A percentile compares a stretch with the other conserved stretches of the same genome.
These are phyloP conservation scores for Corella eumyota DNA, from an alignment of 23 tunicate genomes.

Conservation along the genomic window DNA sequence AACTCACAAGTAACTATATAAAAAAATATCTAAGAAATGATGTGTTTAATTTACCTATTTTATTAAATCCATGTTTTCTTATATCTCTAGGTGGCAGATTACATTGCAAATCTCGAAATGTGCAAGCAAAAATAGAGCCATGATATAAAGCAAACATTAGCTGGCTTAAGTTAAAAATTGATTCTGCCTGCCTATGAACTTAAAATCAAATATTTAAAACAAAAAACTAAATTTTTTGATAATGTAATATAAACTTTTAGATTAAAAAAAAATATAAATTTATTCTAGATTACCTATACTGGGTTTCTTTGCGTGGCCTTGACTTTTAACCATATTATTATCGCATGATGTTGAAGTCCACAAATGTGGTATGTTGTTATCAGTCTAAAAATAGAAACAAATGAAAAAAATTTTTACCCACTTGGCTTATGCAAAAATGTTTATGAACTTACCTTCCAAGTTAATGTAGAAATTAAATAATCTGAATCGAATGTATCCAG, in stretches of 20 bases:
- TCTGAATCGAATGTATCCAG: constrained; percentile 79
- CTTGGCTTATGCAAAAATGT: background rate
- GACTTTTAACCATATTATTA: no score
- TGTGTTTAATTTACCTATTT: constrained; percentile 35
- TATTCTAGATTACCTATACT: no score
- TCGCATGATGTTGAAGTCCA: constrained; percentile 32
- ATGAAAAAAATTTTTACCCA: background rate
- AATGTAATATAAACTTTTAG: background rate
- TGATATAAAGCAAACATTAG: constrained; percentile 98
- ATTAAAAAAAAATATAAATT: no score
- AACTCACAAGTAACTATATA: no score
- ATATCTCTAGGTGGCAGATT: constrained; percentile 80
- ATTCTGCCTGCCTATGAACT: constrained; percentile 88
- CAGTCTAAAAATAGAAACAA: constrained; percentile 8
- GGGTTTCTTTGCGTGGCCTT: no score
- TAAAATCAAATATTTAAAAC: background rate
- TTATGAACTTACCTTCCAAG: constrained; percentile 29
- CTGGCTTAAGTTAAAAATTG: constrained; percentile 88
- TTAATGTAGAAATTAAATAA: constrained; percentile 38
- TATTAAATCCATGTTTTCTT: constrained; percentile 67
- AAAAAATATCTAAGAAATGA: no score
- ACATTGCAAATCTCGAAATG: constrained; percentile 79
- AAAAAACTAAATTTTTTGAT: background rate
- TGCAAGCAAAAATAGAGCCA: constrained; percentile 87
- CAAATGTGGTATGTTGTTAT: constrained; percentile 15